Base-by-base conservation (phyloP, 2,888 invertebrate genomes). In the Melinaea menophilus region DNA sequence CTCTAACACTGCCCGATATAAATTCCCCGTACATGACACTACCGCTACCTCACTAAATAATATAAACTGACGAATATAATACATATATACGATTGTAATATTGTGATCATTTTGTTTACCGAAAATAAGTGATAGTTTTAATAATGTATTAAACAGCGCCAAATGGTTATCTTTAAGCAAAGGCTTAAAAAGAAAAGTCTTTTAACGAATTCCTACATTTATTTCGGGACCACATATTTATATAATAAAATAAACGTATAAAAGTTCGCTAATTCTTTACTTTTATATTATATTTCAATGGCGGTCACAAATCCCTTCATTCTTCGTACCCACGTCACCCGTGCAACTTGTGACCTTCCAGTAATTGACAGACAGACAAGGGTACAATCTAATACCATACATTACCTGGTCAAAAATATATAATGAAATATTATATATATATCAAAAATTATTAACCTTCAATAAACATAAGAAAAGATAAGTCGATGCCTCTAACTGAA, bases 331-430 rank as follows among this genome's bases (percentile, higher is more conserved):
- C 75, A 75, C 74, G 73, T 79, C 79, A 78, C 76, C 73, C 76
- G 76, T 68, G 68, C 56, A 58, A 62, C 56, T 61, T 58, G 65
- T 58, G 61, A 71, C 72, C 69, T 73, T 69, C 72, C 73, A 74
- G 77, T 86, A 87, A 87, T 88, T 88, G 88, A 88, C 88, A 84
- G 74, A 71, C 59, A 70, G 80, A 88, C 83, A 76, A 85, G 88
- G 88, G 86, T 88, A 56, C 7, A 59, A 62, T 58, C 63, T 66
- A 68, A 68, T 66, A 59, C 58, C 51, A 65, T 67, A 67, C 62
- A 67, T 62, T 59, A 62, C 62, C 45, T 62, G 55, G 55, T 51
- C 22, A 51, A 51, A 51, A 51, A 51, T 9, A 31, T 31, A 3
- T 51, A 35, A 48, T 56, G 41, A 45, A 11, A 7, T 31, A 56